Conservation (phyloP, 2,113 vertebrate species). For the Melanerpes formicivorus region DNA sequence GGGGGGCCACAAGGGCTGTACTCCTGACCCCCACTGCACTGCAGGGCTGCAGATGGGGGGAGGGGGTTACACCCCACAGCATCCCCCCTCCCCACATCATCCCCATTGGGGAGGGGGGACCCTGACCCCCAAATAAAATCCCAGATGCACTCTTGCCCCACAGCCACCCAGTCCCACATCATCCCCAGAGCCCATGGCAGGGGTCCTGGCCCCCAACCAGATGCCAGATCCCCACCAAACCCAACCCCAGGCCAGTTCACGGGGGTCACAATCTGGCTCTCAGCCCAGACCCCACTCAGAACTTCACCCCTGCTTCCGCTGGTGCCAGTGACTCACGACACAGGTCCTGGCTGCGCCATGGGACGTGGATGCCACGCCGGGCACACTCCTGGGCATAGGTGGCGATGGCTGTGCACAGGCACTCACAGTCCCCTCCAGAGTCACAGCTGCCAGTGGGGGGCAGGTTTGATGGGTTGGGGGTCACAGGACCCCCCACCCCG, state of each 20-base stretch:
- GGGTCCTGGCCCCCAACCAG: neutral
- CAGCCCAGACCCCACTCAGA: neutral
- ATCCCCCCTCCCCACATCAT: neutral
- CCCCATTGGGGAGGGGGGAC: neutral
- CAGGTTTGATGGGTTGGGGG: neutral
- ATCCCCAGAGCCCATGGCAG: neutral
- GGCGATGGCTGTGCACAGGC: constrained; percentile 89
- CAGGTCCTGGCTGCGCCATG: constrained; percentile 90
- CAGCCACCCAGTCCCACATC: neutral
- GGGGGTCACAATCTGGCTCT: neutral
- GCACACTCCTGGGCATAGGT: constrained; percentile 87
- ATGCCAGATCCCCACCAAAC: no score
- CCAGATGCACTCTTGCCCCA: no score
- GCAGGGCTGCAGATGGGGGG: constrained; percentile 78
- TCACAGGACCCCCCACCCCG: neutral
- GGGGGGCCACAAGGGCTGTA: constrained; percentile 86
- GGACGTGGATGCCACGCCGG: constrained; percentile 76
- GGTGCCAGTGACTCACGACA: constrained; percentile 79
- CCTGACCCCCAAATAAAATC: neutral
- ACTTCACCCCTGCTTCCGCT: neutral
- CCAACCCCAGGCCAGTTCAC: no score
- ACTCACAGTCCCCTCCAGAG: constrained; percentile 90
- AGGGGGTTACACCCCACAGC: neutral
- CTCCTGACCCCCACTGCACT: constrained; percentile 86
- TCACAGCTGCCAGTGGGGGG: constrained; percentile 68